Evolutionary conservation across 2,888 invertebrate species (phyloP).

Genomic region (Nudaria mundana): DNA sequence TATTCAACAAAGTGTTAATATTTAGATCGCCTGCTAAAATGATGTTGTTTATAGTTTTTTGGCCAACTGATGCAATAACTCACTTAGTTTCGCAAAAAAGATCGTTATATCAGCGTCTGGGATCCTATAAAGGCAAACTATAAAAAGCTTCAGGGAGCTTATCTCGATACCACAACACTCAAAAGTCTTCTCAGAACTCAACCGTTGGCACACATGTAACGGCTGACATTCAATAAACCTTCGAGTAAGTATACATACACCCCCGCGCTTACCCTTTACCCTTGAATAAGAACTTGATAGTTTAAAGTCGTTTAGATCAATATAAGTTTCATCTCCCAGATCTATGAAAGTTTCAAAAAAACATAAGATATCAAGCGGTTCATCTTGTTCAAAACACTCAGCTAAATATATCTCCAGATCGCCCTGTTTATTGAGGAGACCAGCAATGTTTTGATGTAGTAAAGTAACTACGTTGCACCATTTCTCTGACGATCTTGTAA

Average conservation of each 20-base stretch:
- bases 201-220: neutral
- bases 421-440: neutral
- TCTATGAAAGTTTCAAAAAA: neutral
- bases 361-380: neutral
- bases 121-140: neutral
- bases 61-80: too few species aligned
- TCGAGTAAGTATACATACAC: neutral
- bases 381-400: neutral
- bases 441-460: neutral
- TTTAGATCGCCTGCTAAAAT: neutral
- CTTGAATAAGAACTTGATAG: neutral
- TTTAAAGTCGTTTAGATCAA: neutral
- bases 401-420: neutral
- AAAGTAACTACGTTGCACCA: neutral
- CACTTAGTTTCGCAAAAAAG: neutral
- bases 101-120: neutral
- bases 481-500: neutral
- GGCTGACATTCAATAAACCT: neutral
- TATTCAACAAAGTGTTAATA: neutral
- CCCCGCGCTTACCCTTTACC: neutral
- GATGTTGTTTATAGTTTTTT: neutral
- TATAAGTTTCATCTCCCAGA: neutral
- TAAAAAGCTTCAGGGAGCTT: neutral
- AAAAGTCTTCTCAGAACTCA: neutral
- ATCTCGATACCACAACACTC: neutral